Conservation (phyloP, 2,113 vertebrate species). For the Mobula birostris region DNA sequence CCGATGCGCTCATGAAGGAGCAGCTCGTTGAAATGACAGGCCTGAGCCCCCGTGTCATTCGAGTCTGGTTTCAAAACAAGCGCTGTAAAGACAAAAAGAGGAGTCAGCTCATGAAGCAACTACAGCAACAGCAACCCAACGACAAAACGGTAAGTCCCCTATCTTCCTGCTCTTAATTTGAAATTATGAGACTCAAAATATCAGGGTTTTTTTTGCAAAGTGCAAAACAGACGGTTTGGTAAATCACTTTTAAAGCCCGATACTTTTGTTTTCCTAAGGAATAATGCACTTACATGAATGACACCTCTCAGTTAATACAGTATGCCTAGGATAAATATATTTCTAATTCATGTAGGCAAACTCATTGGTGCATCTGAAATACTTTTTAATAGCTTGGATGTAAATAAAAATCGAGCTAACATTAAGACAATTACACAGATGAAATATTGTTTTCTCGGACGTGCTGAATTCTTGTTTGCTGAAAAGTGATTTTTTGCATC, state of each 20-base stretch:
- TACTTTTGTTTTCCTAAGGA: background rate
- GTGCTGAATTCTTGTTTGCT: background rate
- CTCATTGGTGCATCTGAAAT: background rate
- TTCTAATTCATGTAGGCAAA: background rate
- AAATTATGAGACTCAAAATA: background rate
- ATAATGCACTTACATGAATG: background rate
- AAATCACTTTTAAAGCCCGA: background rate
- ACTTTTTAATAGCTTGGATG: background rate
- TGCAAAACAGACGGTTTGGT: background rate
- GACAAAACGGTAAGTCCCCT: conserved; percentile 87
- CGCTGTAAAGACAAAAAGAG: conserved; percentile 97
- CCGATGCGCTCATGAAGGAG: conserved; percentile 98
- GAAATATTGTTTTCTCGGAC: background rate
- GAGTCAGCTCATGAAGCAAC: conserved; percentile 92
- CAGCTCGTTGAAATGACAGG: conserved; percentile 98
- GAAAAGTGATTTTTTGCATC: background rate
- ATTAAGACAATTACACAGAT: background rate
- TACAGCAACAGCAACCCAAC: conserved; percentile 91
- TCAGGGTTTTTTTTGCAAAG: background rate
- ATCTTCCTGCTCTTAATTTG: background rate
- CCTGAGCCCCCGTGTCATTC: conserved; percentile 90
- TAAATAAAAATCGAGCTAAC: too few relatives aligned
- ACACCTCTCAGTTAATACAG: background rate
- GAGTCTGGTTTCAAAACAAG: conserved; percentile 99
- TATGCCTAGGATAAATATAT: background rate